Base-by-base conservation (phyloP, 1,140 invertebrate species). In the Thaumetopoea pityocampa region DNA sequence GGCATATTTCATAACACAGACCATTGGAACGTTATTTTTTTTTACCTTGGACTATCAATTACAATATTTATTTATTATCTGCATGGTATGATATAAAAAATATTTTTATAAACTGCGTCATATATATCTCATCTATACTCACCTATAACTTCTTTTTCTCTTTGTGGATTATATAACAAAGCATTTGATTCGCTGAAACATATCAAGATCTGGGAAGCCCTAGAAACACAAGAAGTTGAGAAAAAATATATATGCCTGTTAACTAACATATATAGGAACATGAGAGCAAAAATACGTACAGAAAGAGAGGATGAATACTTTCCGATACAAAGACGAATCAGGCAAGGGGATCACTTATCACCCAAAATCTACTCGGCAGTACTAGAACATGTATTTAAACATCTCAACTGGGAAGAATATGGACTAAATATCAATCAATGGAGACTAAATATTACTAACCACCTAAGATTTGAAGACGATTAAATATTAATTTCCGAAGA, bases 121-220 rank as follows among this genome's bases (percentile, higher is more conserved):
- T n/a, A n/a, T n/a, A n/a, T n/a, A n/a, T n/a, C n/a, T n/a, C n/a
- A n/a, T n/a, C n/a, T n/a, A n/a, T n/a, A n/a, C n/a, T n/a, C n/a
- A n/a, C n/a, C n/a, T n/a, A n/a, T n/a, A n/a, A n/a, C n/a, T n/a
- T n/a, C n/a, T n/a, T n/a, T n/a, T n/a, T n/a, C n/a, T n/a, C n/a
- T n/a, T n/a, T n/a, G n/a, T n/a, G n/a, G n/a, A n/a, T n/a, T n/a
- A n/a, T n/a, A n/a, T n/a, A n/a, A n/a, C n/a, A n/a, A n/a, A n/a
- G 33, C 33, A 7, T 35, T 35, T 5, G 33, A 35, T 35, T 24
- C 33, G 4, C 7, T 35, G 16, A 35, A 2, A n/a, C 33, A 35
- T 5, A 5, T 1, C 11, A 11, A 22, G 2, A 20, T 34, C 1
- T 34, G 32, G 32, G 1, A 22, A 2, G 33, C 33, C 0, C 11